Base-by-base conservation (phyloP, 2,888 invertebrate species). In the Panzeria rudis region DNA sequence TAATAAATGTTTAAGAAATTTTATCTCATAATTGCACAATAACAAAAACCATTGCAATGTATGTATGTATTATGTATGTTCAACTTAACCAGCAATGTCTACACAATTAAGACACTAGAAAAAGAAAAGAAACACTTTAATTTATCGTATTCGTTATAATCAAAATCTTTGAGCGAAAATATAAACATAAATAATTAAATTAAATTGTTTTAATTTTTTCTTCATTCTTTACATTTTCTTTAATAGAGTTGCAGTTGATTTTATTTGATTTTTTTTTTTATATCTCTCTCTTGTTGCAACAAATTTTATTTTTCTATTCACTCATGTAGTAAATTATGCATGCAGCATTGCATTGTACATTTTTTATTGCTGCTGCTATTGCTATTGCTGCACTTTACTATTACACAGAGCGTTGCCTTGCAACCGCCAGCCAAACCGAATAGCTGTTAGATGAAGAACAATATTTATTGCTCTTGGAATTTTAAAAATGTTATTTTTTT, bases 251-350 rank as follows among this genome's bases (percentile, higher is more conserved):
- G 47, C 15, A 32, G 9, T 35, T 71, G 78, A 44, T 52, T 71
- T 71, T 52, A 9, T 41, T 25, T 17, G 23, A 5, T 69, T 29
- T 2, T 0, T 47, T 32, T 50, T 41, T 32, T 25, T 6, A 6
- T 72, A 3, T 71, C 52, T 25, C 44, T 56, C 8, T 50, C 38
- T 44, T 7, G 38, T 29, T 66, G 76, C 54, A 54, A 32, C 54
- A 25, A 52, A 50, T 38, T 54, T 59, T 52, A 52, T 56, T 47
- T 56, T 59, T 79, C 62, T 72, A 64, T 32, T 41, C 59, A 72
- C 73, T 73, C 73, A 23, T 80, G 73, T 73, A 59, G 38, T 73
- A 50, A 73, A 66, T 66, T 80, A 73, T 73, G 35, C 80, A 73
- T 80, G 80, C 73, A 73, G 47, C 73, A 59, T 72, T 47, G 47